Percentiles rank a stretch among this genome's conserved stretches.
Conservation (phyloP, 2,797 vertebrate genomes). For the Microctenopoma lineatum region DNA sequence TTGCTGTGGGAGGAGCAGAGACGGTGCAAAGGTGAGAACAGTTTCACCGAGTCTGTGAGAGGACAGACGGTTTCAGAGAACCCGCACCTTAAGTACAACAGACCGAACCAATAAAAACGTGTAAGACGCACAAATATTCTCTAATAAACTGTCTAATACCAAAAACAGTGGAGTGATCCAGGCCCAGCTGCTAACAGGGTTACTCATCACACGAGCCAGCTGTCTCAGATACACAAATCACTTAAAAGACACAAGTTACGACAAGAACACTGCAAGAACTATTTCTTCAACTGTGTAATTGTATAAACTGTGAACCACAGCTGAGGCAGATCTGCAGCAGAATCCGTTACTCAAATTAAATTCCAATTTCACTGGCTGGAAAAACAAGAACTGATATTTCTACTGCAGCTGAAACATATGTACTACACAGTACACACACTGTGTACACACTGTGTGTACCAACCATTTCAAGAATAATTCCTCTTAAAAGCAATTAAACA, state of each 20-base stretch:
- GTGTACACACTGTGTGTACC: too few relatives aligned
- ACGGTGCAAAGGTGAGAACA: conserved; percentile 55
- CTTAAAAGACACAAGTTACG: neutral
- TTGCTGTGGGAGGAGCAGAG: conserved; percentile 86
- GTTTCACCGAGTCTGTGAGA: conserved; percentile 3
- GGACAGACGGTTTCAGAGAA: too few relatives aligned
- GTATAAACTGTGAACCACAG: neutral
- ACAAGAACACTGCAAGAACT: neutral
- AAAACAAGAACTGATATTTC: neutral
- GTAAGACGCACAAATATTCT: conserved; percentile 10
- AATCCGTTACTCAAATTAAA: neutral
- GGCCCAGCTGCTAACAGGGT: conserved; percentile 38
- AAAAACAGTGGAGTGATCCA: conserved; percentile 6
- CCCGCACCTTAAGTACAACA: too few relatives aligned
- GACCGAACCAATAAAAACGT: neutral
- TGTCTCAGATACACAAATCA: conserved; percentile 22
- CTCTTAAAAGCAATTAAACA: too few relatives aligned
- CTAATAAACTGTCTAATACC: conserved; percentile 1
- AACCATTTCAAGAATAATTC: too few relatives aligned
- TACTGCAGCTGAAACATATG: neutral
- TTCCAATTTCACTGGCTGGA: neutral
- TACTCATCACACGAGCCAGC: conserved; percentile 38
- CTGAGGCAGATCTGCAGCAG: neutral
- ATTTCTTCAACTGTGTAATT: too few relatives aligned
- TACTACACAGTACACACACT: too few relatives aligned